phyloP scores from a whole-genome alignment of 2,113 vertebrate species.

The Lasiurus borealis region DNA sequence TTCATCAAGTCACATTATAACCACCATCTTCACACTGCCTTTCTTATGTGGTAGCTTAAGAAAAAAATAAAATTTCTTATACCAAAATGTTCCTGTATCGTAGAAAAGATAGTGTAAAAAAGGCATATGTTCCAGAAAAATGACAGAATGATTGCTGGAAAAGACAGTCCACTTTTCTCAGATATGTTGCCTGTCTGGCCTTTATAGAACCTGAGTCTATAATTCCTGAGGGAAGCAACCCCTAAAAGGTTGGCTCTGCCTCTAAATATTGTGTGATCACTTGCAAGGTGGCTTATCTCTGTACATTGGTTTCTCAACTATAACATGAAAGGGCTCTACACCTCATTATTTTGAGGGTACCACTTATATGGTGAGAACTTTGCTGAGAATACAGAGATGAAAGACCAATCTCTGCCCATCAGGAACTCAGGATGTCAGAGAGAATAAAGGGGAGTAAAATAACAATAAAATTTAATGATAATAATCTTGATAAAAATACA shows the following conservation, averaged over 20 bases:
- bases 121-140: neutral
- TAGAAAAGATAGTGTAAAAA: neutral
- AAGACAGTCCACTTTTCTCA: neutral
- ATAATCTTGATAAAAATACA: constrained; percentile 14
- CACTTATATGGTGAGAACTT: neutral
- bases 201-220: neutral
- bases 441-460: neutral
- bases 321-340: neutral
- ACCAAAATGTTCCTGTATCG: constrained; percentile 11
- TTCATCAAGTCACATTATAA: neutral
- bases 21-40: neutral
- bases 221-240: neutral
- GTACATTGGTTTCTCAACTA: neutral
- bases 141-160: neutral
- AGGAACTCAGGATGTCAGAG: neutral
- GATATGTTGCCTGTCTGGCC: neutral
- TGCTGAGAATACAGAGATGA: constrained; percentile 24
- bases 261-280: neutral
- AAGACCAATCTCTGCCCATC: neutral
- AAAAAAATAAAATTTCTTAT: constrained; percentile 8
- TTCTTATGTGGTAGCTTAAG: neutral
- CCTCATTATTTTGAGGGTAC: neutral
- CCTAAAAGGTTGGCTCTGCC: neutral
- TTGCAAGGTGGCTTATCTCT: neutral
- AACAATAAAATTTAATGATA: neutral